A percentile compares a stretch with the other conserved stretches of the same genome.
These are phyloP conservation scores for Hoplias malabaricus DNA, from an alignment of 2,113 vertebrate species.

Conservation along the genomic window DNA sequence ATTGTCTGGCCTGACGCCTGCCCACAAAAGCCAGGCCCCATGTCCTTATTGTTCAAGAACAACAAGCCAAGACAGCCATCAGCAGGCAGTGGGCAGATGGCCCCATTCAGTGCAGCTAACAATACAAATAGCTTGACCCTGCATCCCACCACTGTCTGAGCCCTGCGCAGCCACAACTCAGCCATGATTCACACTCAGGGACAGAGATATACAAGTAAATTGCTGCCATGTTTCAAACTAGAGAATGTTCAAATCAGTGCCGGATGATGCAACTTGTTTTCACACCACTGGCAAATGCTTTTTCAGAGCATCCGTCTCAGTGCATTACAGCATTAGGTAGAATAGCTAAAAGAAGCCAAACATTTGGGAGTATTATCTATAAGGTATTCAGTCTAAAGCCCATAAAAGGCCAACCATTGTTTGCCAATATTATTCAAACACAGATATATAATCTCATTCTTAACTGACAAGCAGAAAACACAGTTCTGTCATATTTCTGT, in stretches of 20 bases:
- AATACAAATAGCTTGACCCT: constrained; percentile 38
- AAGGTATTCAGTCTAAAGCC: too few species aligned
- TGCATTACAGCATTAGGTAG: background rate
- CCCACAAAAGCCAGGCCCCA: constrained; percentile 50
- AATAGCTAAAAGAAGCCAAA: background rate
- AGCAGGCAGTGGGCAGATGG: constrained; percentile 52
- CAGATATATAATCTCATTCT: too few species aligned
- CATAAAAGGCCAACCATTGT: too few species aligned
- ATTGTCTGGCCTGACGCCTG: constrained; percentile 48
- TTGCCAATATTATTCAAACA: too few species aligned
- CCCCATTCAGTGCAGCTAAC: constrained; percentile 45
- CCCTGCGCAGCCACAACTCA: background rate
- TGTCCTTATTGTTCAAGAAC: constrained; percentile 57
- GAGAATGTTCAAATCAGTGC: constrained; percentile 6
- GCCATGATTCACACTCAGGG: background rate
- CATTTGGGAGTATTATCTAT: too few species aligned
- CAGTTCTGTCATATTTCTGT: too few species aligned
- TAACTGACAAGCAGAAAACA: too few species aligned
- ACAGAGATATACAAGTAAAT: constrained; percentile 22
- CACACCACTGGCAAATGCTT: background rate
- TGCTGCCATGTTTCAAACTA: constrained; percentile 7
- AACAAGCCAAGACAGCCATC: constrained; percentile 54
- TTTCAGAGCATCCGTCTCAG: background rate
- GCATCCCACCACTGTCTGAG: background rate
- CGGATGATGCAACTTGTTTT: background rate